Conservation (phyloP, 2,888 invertebrate genomes). For the Timema cristinae region DNA sequence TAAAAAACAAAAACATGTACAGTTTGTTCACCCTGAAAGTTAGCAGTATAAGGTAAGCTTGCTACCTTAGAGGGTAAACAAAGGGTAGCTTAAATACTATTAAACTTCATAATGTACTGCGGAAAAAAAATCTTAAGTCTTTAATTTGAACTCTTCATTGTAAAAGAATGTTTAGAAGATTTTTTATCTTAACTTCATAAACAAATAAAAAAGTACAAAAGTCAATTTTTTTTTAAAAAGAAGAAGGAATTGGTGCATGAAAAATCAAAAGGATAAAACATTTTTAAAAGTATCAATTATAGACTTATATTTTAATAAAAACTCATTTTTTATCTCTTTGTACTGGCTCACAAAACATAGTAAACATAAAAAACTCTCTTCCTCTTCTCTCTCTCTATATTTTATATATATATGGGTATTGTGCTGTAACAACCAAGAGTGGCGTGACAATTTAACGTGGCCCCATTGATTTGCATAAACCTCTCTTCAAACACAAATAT, state of each 20-base stretch:
- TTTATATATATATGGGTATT: background rate
- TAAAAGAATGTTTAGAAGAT: too few relatives aligned
- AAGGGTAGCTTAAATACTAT: too few relatives aligned
- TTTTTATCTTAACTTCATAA: too few relatives aligned
- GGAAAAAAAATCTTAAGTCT: too few relatives aligned
- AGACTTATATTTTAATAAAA: conserved; percentile 1
- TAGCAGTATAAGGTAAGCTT: too few relatives aligned
- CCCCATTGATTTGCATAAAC: background rate
- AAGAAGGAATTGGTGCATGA: background rate
- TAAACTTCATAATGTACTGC: too few relatives aligned
- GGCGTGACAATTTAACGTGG: background rate
- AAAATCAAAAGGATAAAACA: conserved; percentile 7
- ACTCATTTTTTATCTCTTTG: conserved; percentile 5
- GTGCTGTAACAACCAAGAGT: background rate
- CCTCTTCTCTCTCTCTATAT: background rate
- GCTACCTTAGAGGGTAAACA: too few relatives aligned
- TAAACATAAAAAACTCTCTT: conserved; percentile 13
- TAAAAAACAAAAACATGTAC: too few relatives aligned
- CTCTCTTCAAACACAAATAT: conserved; percentile 1
- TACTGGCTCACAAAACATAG: conserved; percentile 7
- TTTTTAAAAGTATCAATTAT: conserved; percentile 4
- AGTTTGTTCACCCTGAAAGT: too few relatives aligned
- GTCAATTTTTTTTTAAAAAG: too few relatives aligned
- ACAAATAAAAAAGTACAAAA: too few relatives aligned
- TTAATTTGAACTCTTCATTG: too few relatives aligned